These are phyloP conservation scores for Penaeus japonicus DNA, from an alignment of 1,140 invertebrate genomes.

Conservation along the genomic window DNA sequence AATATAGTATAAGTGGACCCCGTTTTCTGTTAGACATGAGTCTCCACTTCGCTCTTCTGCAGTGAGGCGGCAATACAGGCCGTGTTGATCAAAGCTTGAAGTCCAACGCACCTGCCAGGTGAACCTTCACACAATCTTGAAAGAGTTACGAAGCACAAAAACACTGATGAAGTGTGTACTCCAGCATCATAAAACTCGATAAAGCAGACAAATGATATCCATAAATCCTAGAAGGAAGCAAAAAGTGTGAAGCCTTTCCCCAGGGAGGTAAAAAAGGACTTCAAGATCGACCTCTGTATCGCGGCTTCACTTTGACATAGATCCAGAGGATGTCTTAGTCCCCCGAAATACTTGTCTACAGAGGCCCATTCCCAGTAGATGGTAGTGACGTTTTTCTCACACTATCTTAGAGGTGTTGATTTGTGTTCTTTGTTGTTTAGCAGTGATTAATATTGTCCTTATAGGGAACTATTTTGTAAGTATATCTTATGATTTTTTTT, in stretches of 20 bases:
- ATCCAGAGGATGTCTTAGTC: slow-evolving; percentile 27
- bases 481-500: slow-evolving; percentile 38
- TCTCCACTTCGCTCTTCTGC: slow-evolving; percentile 47
- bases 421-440: slow-evolving; percentile 45
- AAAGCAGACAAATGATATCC: neutral
- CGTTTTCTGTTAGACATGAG: slow-evolving; percentile 43
- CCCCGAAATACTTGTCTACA: slow-evolving; percentile 35
- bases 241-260: neutral
- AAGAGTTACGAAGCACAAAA: no score
- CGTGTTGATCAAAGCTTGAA: neutral
- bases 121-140: no score
- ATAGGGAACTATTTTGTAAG: slow-evolving; percentile 48
- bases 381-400: slow-evolving; percentile 33
- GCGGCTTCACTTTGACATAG: slow-evolving; percentile 37
- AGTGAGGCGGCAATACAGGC: slow-evolving; percentile 12
- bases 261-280: neutral
- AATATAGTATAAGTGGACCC: slow-evolving; percentile 34
- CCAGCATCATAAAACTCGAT: no score
- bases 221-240: neutral
- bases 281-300: neutral
- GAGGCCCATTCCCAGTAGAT: slow-evolving; percentile 33
- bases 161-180: neutral
- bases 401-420: slow-evolving; percentile 47
- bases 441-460: slow-evolving; percentile 45
- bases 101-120: no score